A percentile compares a stretch with the other conserved stretches of the same genome.
phyloP scores from a whole-genome alignment of 2,888 invertebrate genomes.

The Melanophora roralis region DNA sequence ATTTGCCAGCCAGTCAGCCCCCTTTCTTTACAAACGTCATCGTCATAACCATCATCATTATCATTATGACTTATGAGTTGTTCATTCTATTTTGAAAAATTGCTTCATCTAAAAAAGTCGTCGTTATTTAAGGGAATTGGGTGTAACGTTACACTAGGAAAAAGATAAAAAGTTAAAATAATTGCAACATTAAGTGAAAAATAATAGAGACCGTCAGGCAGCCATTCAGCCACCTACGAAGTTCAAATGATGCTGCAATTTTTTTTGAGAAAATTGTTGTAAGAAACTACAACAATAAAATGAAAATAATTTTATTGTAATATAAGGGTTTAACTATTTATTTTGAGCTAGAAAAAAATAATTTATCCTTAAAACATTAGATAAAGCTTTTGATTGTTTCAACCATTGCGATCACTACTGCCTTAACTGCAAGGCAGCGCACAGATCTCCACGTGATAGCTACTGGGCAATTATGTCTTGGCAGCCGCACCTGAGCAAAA shows the following conservation, averaged over 20 bases:
- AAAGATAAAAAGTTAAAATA: not conserved
- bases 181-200: not conserved
- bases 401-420: too few relatives aligned
- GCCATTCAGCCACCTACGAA: not conserved
- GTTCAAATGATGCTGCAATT: not conserved
- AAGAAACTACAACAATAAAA: not conserved
- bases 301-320: not conserved
- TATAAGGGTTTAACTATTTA: not conserved
- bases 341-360: not conserved
- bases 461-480: too few relatives aligned
- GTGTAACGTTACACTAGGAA: conserved; percentile 8
- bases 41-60: not conserved
- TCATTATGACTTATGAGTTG: not conserved
- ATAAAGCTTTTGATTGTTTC: not conserved
- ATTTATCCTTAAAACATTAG: not conserved
- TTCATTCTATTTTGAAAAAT: not conserved
- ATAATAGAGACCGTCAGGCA: not conserved
- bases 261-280: too few relatives aligned
- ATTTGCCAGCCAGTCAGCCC: not conserved
- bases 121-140: conserved; percentile 28
- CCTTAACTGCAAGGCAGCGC: too few relatives aligned
- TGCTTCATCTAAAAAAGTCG: not conserved
- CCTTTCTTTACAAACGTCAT: not conserved
- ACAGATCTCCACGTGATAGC: too few relatives aligned
- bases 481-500: too few relatives aligned